Base-by-base conservation (phyloP, 2,113 vertebrate species). In the Proterorhinus semilunaris region DNA sequence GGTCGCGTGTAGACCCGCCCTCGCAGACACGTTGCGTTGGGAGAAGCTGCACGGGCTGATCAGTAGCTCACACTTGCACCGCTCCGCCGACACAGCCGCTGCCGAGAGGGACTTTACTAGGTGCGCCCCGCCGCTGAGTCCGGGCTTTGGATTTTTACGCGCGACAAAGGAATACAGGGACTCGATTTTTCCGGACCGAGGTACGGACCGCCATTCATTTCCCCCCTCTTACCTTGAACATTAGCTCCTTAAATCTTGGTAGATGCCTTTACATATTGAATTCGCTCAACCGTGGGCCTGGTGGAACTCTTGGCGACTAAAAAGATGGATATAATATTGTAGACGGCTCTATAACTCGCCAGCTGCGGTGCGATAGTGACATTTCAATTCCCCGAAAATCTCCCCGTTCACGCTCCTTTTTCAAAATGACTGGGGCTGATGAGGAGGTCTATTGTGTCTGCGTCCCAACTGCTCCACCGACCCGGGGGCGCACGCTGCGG, bases 1-100 rank as follows among this genome's bases (percentile, higher is more conserved):
- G 75, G 9, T 36, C n/a, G 17, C 0, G 50, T 46, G 51, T 78
- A 69, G 10, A 17, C 88, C 87, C 93, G 87, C 92, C 92, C 85
- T 4, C 68, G 16, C 87, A 91, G 92, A 93, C 93, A 94, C 93
- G 93, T 94, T 93, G 91, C 92, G 78, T 87, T 78, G 88, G 88
- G 91, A 93, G 91, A 88, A 91, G 91, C 90, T 84, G 91, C 93
- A 94, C 93, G 93, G 91, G 91, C 83, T 55, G 82, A 79, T 80
- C 74, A 75, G 73, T 68, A 72, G 70, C 76, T 81, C 81, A 55
- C 27, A 36, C 27, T 36, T 36, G 27, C 27, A 36, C 27, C 0
- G 65, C 74, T 77, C 66, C 51, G 13, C 83, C 74, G 87, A 74
- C 82, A 48, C 74, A 47, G 69, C 84, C 10, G 49, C 49, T 5